phyloP scores from a whole-genome alignment of 2,888 invertebrate species.

The Sinotaia quadrata region DNA sequence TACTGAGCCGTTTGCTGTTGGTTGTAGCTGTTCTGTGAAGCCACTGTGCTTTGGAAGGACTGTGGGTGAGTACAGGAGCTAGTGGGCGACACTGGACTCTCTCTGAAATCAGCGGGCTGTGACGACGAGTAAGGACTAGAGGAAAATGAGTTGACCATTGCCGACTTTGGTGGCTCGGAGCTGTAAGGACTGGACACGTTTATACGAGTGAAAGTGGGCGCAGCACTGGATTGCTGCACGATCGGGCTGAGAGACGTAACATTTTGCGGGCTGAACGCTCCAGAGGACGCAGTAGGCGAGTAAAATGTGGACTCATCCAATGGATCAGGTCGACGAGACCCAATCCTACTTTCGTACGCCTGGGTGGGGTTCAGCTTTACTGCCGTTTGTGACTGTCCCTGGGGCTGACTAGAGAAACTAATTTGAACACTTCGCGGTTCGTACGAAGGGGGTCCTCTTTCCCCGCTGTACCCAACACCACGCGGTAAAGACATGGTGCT shows the following conservation, averaged over 20 bases:
- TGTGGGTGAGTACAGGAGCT: constrained; percentile 10
- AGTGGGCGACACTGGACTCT: constrained; percentile 23
- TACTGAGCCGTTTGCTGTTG: constrained; percentile 14
- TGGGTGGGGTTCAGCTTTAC: constrained; percentile 25
- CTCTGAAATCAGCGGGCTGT: background rate
- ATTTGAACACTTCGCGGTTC: constrained; percentile 19
- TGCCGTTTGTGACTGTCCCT: background rate
- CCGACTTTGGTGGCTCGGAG: constrained; percentile 16
- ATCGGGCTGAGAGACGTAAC: background rate
- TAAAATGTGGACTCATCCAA: constrained; percentile 4
- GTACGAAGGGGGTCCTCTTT: constrained; percentile 9
- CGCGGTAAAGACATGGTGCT: constrained; percentile 33
- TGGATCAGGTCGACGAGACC: constrained; percentile 19
- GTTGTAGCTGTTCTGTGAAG: constrained; percentile 15
- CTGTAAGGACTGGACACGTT: constrained; percentile 4
- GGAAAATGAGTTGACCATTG: constrained; percentile 15
- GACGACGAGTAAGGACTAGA: constrained; percentile 16
- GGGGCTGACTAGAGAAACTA: constrained; percentile 15
- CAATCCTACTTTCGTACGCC: constrained; percentile 28
- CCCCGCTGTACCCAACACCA: constrained; percentile 24
- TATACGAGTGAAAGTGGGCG: background rate
- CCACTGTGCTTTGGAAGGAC: background rate
- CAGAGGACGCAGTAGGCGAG: background rate
- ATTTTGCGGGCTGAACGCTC: constrained; percentile 7
- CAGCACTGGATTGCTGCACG: background rate